Percentiles rank a stretch among this genome's conserved stretches.
Conservation (phyloP, 2,113 vertebrate species). For the Hassar affinis region DNA sequence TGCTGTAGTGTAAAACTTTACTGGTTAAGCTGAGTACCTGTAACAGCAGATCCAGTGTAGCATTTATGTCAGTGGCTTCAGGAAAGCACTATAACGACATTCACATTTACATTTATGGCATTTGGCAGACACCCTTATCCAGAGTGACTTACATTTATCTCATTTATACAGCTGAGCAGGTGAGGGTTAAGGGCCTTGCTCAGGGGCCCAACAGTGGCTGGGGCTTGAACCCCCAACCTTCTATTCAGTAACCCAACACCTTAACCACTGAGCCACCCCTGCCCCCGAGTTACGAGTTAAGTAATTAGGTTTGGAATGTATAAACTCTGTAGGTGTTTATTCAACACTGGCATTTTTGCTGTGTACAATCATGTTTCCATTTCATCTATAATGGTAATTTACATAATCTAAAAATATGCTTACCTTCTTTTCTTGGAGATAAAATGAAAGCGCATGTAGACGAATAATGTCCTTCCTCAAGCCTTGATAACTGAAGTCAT, state of each 20-base stretch:
- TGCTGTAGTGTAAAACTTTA: background rate
- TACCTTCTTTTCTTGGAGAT: constrained; percentile 70
- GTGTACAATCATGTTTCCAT: background rate
- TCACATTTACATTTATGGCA: too few species aligned
- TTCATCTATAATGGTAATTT: background rate
- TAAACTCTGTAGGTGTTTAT: too few species aligned
- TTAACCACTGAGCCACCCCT: too few species aligned
- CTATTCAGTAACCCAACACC: too few species aligned
- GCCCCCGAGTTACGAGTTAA: too few species aligned
- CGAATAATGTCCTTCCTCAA: constrained; percentile 59
- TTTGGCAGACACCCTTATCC: too few species aligned
- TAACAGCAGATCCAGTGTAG: constrained; percentile 66
- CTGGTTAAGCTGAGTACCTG: constrained; percentile 57
- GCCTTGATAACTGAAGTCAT: constrained; percentile 56
- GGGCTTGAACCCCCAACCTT: too few species aligned
- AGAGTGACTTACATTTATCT: too few species aligned
- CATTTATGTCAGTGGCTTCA: constrained; percentile 61
- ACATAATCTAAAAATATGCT: constrained; percentile 6
- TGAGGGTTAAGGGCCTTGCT: too few species aligned
- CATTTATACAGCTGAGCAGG: too few species aligned
- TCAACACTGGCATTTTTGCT: too few species aligned
- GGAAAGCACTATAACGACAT: constrained; percentile 67
- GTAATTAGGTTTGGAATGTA: background rate
- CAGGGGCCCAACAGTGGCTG: too few species aligned
- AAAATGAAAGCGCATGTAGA: constrained; percentile 66